Percentiles rank a stretch among this genome's conserved stretches.
Evolutionary conservation across 2,113 vertebrate species (phyloP).

Genomic region (Tyrannus savana): DNA sequence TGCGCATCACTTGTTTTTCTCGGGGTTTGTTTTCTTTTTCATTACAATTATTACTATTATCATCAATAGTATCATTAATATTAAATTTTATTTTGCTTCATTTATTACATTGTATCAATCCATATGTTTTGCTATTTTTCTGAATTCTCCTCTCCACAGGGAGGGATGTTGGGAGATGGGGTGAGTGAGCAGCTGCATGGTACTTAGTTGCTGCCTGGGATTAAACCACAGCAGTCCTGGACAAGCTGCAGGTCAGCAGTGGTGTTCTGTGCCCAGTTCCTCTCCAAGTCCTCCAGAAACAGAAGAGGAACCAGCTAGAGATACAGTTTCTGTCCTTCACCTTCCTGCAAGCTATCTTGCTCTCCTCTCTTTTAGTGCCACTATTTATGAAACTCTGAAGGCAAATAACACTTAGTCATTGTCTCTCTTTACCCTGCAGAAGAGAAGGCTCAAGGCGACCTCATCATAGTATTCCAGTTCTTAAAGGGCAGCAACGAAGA

Average conservation of each 20-base stretch:
- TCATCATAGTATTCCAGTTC: not conserved
- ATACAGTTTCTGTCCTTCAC: not conserved
- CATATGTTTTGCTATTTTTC: not conserved
- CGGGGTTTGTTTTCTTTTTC: not conserved
- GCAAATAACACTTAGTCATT: not conserved
- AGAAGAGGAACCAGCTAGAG: not conserved
- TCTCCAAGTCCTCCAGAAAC: not conserved
- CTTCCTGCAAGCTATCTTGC: not conserved
- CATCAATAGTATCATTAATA: not conserved
- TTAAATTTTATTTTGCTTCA: not conserved
- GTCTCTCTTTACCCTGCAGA: not conserved
- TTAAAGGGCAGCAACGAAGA: not conserved
- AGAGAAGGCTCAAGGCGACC: not conserved
- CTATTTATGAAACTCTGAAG: not conserved
- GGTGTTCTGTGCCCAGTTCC: not conserved
- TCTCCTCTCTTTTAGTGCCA: not conserved
- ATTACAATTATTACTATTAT: not conserved
- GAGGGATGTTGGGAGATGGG: too few relatives aligned
- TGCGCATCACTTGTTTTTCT: not conserved
- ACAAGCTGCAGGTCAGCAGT: not conserved
- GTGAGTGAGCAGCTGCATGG: not conserved
- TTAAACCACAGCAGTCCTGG: not conserved
- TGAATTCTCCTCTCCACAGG: not conserved
- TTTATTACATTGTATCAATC: not conserved
- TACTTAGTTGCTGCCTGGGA: not conserved